phyloP scores from a whole-genome alignment of 2,888 invertebrate species.

The Amphipyra tragopoginis region DNA sequence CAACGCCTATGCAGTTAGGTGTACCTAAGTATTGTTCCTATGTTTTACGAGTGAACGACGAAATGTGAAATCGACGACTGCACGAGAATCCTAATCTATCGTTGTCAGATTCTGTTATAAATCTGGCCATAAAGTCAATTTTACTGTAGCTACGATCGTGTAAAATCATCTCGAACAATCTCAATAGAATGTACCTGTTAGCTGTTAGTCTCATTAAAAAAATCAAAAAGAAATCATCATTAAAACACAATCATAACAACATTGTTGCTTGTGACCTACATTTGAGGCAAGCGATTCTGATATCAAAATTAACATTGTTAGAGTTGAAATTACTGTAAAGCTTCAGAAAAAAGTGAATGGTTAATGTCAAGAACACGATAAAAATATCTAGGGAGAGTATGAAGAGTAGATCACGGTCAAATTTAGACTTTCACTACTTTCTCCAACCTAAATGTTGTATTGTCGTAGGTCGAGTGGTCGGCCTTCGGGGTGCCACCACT shows the following conservation, averaged over 20 bases:
- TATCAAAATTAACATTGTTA: constrained; percentile 49
- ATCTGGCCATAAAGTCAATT: not conserved
- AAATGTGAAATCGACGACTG: constrained; percentile 50
- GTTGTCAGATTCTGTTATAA: constrained; percentile 5
- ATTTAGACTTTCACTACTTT: constrained; percentile 85
- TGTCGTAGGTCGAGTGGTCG: constrained; percentile 81
- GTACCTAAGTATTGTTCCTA: constrained; percentile 42
- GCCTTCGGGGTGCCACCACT: constrained; percentile 82
- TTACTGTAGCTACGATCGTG: constrained; percentile 10
- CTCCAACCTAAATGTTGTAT: constrained; percentile 80
- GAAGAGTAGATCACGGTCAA: constrained; percentile 83
- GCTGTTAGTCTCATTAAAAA: constrained; percentile 43
- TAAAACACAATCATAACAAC: constrained; percentile 67
- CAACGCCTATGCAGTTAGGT: constrained; percentile 68
- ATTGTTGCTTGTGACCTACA: constrained; percentile 64
- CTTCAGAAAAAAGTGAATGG: constrained; percentile 69
- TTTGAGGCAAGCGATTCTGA: constrained; percentile 49
- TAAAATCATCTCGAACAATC: constrained; percentile 30
- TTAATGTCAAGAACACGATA: constrained; percentile 75
- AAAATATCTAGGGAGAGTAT: constrained; percentile 80
- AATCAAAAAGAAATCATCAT: constrained; percentile 70
- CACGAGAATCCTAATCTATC: constrained; percentile 35
- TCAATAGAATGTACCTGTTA: constrained; percentile 28
- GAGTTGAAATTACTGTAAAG: constrained; percentile 58
- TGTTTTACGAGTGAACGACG: constrained; percentile 41